A percentile compares a stretch with the other conserved stretches of the same genome.
These are phyloP conservation scores for Columba guinea DNA, from an alignment of 2,797 vertebrate species.

Conservation along the genomic window DNA sequence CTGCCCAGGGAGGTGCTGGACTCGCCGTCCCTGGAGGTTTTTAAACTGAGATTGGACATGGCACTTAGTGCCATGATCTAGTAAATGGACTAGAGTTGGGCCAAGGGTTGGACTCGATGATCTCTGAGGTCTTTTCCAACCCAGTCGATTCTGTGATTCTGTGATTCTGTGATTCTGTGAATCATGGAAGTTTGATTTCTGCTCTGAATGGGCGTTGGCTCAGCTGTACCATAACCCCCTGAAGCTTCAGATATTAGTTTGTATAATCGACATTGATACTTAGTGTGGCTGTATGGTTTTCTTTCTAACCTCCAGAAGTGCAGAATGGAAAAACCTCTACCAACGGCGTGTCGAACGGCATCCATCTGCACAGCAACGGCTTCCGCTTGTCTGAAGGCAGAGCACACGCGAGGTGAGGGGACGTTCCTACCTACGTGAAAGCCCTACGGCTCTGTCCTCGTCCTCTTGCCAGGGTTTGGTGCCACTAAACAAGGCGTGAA, in stretches of 20 bases:
- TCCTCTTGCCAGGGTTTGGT: not conserved
- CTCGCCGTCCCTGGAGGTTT: too few species aligned
- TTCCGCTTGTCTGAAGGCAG: conserved; percentile 84
- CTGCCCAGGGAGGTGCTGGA: too few species aligned
- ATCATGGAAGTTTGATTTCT: not conserved
- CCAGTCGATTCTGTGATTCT: too few species aligned
- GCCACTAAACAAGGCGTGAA: not conserved
- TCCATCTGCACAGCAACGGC: conserved; percentile 89
- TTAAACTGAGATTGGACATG: too few species aligned
- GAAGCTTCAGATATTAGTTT: not conserved
- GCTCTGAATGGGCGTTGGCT: not conserved
- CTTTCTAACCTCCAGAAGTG: conserved; percentile 78
- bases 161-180: too few species aligned
- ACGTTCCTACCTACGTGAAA: not conserved
- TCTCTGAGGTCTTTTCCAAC: too few species aligned
- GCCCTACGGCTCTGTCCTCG: accelerated
- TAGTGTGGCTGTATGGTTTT: not conserved
- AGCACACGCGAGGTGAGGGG: conserved; percentile 80
- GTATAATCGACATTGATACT: accelerated
- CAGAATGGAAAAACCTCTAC: conserved; percentile 93
- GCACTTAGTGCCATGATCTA: too few species aligned
- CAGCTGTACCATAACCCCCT: not conserved
- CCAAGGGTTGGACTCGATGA: too few species aligned
- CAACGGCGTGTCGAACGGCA: conserved; percentile 90
- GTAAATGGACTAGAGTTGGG: too few species aligned